Evolutionary conservation across 53 echinoderm and acorn worm species (phyloP).

Genomic region (Zoroaster sp.): DNA sequence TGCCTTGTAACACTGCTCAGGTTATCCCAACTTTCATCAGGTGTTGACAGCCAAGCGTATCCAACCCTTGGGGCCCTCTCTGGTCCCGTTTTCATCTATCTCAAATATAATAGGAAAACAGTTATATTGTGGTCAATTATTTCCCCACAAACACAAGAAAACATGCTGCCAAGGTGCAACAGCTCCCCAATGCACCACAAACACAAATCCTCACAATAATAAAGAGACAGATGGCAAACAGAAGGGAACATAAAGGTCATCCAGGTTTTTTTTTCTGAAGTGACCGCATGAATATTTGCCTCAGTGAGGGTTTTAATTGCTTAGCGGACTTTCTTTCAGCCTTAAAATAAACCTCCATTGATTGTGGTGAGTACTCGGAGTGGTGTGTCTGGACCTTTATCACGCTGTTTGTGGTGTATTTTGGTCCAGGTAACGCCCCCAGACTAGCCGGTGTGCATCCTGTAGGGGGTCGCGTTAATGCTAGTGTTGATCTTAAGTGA

Average conservation of each 20-base stretch:
- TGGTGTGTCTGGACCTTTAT: constrained; percentile 7
- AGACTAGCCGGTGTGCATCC: background rate
- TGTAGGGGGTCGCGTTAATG: background rate
- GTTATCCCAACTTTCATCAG: background rate
- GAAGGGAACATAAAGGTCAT: background rate
- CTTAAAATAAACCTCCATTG: background rate
- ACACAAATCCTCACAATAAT: background rate
- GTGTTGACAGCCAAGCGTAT: constrained; percentile 1
- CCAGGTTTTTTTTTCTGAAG: background rate
- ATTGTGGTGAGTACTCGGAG: background rate
- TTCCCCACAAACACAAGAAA: constrained; percentile 4
- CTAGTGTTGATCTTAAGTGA: background rate
- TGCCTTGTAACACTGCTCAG: background rate
- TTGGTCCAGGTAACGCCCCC: background rate
- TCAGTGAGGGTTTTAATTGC: background rate
- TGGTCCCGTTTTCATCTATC: background rate
- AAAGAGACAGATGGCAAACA: background rate
- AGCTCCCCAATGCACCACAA: background rate
- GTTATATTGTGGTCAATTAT: constrained; percentile 30
- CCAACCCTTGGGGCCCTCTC: background rate
- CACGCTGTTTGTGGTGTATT: background rate
- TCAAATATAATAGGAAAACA: constrained; percentile 23
- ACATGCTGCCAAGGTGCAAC: constrained; percentile 23
- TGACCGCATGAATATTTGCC: constrained; percentile 7
- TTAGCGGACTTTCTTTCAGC: background rate